Evolutionary conservation across 2,113 vertebrate genomes (phyloP), one percentile per base, ranked within the genome.

Genomic region (Patagioenas fasciata): DNA sequence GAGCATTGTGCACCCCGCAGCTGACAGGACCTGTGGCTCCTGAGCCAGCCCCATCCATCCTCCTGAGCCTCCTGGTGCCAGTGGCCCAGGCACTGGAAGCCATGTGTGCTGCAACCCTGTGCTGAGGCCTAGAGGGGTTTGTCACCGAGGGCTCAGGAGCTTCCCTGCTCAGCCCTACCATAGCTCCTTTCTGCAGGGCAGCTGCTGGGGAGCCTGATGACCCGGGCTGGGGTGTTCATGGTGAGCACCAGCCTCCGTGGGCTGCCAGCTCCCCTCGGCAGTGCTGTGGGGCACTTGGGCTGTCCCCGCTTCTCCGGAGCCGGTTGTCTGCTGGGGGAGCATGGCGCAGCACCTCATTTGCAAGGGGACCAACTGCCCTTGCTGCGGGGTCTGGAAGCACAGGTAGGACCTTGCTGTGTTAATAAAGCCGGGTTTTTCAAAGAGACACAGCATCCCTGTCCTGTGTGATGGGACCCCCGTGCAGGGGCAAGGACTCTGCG

Each of bases 391-490:
- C 0, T 10, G 71, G 67, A 24, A 86, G 60, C 0, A 5, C 67
- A 80, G 83, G 56, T 26, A 69, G 44, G 58, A 75, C 36, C 11
- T 23, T 1, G 2, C 17, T 57, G 50, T 4, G 0, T 88, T 85
- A 96, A 96, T 97, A 97, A 97, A 97, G 79, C 54, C 85, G 36
- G 90, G 85, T 95, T 95, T 94, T 94, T 36, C 71, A 83, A 94
- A 82, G 58, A 57, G 69, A 67, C 9, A 18, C 24, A 36, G 95
- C 28, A 11, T 93, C 73, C 42, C 75, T 96, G 85, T 96, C 54
- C 95, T 93, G 62, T 93, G 74, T 91, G 92, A 23, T 85, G 88
- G 88, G 34, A 93, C n/a, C 51, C 34, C 23, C 7, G 25, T 77
- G 32, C n/a, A 50, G 40, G 51, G 77, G 47, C 6, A 7, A 26